phyloP scores from a whole-genome alignment of 2,113 vertebrate genomes.

The Anolis carolinensis region DNA sequence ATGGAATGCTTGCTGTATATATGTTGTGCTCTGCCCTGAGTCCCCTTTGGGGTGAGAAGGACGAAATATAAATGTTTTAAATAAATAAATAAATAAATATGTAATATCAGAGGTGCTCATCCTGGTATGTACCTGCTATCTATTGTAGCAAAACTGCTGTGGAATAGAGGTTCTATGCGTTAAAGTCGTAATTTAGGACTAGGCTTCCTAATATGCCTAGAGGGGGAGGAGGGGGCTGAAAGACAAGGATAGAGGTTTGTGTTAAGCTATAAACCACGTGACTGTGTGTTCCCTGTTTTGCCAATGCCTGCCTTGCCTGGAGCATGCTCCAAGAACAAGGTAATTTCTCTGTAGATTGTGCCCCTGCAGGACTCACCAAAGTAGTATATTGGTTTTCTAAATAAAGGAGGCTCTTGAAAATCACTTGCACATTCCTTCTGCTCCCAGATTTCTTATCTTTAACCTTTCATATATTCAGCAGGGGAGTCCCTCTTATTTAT shows the following conservation, averaged over 20 bases:
- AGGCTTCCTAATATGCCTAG: not conserved
- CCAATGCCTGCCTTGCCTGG: not conserved
- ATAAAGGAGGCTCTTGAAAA: not conserved
- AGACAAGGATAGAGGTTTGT: not conserved
- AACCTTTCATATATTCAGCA: not conserved
- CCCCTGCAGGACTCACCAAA: not conserved
- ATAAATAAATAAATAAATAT: too few species aligned
- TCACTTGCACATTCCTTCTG: not conserved
- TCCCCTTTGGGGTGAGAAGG: too few species aligned
- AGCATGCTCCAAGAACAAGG: not conserved
- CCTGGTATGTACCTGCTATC: too few species aligned
- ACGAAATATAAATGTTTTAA: too few species aligned
- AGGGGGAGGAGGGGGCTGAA: not conserved
- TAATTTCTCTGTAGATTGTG: not conserved
- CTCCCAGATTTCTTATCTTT: not conserved
- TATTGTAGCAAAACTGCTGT: too few species aligned
- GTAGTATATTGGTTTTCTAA: not conserved
- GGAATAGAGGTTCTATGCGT: too few species aligned
- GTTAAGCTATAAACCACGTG: not conserved
- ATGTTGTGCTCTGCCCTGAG: too few species aligned
- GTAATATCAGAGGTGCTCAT: too few species aligned
- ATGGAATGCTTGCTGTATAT: too few species aligned
- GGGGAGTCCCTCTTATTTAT: not conserved
- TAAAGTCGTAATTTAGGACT: not conserved
- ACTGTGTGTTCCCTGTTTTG: not conserved